A percentile compares a stretch with the other conserved stretches of the same genome.
Evolutionary conservation across 2,113 vertebrate species (phyloP).

Genomic region (Rana temporaria): DNA sequence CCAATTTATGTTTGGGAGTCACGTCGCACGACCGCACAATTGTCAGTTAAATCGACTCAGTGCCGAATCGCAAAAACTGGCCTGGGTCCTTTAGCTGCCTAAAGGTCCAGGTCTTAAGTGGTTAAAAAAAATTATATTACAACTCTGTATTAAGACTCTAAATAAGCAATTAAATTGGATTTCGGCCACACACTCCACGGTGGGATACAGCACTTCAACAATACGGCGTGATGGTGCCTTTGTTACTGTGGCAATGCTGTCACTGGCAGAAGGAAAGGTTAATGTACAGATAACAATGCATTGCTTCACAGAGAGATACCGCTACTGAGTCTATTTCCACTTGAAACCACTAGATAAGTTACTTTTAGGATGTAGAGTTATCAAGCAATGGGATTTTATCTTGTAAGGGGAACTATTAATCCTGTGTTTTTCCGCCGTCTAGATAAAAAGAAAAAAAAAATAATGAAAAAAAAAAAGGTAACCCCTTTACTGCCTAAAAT

Average conservation of each 20-base stretch:
- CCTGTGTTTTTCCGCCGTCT: not conserved
- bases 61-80: too few relatives aligned
- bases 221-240: not conserved
- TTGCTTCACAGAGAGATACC: not conserved
- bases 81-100: too few relatives aligned
- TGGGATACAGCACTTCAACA: not conserved
- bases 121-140: not conserved
- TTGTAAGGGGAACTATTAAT: slow-evolving; percentile 3
- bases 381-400: slow-evolving; percentile 15
- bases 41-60: too few relatives aligned
- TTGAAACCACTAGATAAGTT: slow-evolving; percentile 9
- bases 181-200: not conserved
- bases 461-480: slow-evolving; percentile 8
- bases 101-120: too few relatives aligned
- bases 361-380: slow-evolving; percentile 15
- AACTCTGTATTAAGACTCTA: not conserved
- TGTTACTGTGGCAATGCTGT: not conserved
- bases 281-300: slow-evolving; percentile 22
- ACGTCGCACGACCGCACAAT: too few relatives aligned
- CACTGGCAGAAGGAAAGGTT: slow-evolving; percentile 4
- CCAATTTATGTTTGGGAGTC: too few relatives aligned
- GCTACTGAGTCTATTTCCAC: slow-evolving; percentile 4
- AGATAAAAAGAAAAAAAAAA: not conserved
- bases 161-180: not conserved
- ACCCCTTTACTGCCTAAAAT: not conserved